These are phyloP conservation scores for Chloroceryle amazona DNA, from an alignment of 2,797 vertebrate species.

Conservation along the genomic window DNA sequence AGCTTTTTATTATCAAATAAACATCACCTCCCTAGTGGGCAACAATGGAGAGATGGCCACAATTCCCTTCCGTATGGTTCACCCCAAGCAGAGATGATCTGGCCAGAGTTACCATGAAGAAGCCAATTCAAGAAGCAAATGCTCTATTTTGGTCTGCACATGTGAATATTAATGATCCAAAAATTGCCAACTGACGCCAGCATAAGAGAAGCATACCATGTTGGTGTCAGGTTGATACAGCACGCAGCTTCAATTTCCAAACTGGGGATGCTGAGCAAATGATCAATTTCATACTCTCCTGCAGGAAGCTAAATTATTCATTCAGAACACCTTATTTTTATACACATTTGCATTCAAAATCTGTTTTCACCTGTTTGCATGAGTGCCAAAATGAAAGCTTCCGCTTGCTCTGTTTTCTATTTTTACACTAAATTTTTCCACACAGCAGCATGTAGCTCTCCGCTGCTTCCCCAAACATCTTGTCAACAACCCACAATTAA, in stretches of 20 bases:
- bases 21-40: not conserved
- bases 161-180: not conserved
- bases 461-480: slow-evolving; percentile 25
- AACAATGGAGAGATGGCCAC: not conserved
- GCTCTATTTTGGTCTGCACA: not conserved
- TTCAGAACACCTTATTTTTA: slow-evolving; percentile 41
- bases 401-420: slow-evolving; percentile 11
- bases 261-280: not conserved
- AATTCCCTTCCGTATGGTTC: not conserved
- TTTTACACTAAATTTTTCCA: not conserved
- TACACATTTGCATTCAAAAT: slow-evolving; percentile 22
- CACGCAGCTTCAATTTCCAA: not conserved
- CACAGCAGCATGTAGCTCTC: not conserved
- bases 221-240: not conserved
- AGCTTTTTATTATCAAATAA: not conserved
- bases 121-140: not conserved
- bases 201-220: not conserved
- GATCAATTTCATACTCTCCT: not conserved
- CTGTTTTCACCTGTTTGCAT: slow-evolving; percentile 13
- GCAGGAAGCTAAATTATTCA: slow-evolving; percentile 33
- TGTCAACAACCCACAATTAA: slow-evolving; percentile 45
- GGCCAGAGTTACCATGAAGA: not conserved
- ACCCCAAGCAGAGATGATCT: not conserved
- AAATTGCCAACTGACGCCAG: not conserved
- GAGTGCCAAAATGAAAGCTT: slow-evolving; percentile 12